These are phyloP conservation scores for Hiodon tergisus DNA, from an alignment of 2,113 vertebrate genomes.

Conservation along the genomic window DNA sequence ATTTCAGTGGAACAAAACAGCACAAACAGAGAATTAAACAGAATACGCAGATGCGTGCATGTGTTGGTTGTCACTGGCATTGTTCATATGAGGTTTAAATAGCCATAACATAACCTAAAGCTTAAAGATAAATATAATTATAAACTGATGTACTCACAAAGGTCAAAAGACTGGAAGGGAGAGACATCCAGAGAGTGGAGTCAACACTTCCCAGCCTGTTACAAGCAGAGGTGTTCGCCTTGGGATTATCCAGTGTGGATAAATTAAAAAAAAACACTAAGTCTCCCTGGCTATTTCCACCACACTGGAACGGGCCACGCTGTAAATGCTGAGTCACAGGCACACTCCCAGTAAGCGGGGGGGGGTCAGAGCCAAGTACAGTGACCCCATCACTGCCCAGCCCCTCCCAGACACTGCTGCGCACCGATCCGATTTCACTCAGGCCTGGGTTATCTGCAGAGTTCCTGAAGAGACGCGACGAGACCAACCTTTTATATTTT, in stretches of 20 bases:
- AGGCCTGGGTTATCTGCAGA: background rate
- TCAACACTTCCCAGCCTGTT: no score
- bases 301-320: background rate
- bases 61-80: no score
- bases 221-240: background rate
- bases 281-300: background rate
- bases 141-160: background rate
- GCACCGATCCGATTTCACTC: background rate
- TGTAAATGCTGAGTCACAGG: slow-evolving; percentile 15
- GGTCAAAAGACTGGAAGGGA: background rate
- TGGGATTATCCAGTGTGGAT: slow-evolving; percentile 3
- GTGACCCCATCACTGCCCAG: background rate
- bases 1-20: no score
- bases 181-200: slow-evolving; percentile 2
- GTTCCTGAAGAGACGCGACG: no score
- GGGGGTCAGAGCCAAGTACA: background rate
- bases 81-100: no score
- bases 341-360: background rate
- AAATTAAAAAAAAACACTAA: background rate
- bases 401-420: background rate
- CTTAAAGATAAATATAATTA: no score
- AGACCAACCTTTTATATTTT: no score
- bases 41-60: no score
- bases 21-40: no score
- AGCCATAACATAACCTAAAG: background rate